Base-by-base conservation (phyloP, 2,113 vertebrate genomes). In the Peromyscus leucopus region DNA sequence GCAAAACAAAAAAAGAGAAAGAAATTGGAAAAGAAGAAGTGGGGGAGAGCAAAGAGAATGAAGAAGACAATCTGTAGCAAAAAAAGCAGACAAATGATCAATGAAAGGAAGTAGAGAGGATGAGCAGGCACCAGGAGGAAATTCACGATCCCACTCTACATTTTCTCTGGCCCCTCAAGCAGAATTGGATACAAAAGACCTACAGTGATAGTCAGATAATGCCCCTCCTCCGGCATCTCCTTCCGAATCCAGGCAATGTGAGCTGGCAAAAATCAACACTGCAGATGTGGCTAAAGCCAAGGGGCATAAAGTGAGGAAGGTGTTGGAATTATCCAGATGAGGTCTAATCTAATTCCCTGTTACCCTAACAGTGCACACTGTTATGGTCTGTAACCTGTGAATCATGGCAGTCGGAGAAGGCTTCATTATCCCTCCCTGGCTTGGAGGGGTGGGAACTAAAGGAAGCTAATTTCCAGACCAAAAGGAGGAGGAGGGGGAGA, bases 401-500 rank as follows among this genome's bases (percentile, higher is more conserved):
- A 33, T 57, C 21, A 48, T 0, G 5, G 16, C 5, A 17, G 1
- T 12, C 4, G 31, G 24, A 67, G 55, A 85, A 94, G 59, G 5
- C 57, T 6, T 76, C 48, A 72, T 39, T 5, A 51, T 3, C 11
- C n/a, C 28, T 94, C 57, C 48, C 21, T 72, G 22, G 26, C 74
- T 93, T 67, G 31, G 67, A 93, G 86, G 79, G 6, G 1, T 24
- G 15, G 9, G 24, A 5, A 28, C 51, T 6, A 2, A 36, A 87
- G 6, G 31, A 88, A 72, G n/a, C 72, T 65, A 42, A 48, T 46
- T 67, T 79, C 69, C 51, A 72, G 72, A 31, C 42, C n/a, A n/a
- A 31, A 15, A 39, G 24, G 15, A 42, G 21, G 16, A 31, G 17
- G 33, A 1, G 5, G 7, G 33, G 26, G 33, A 1, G 5, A 3